Conservation (phyloP, 2,888 invertebrate genomes). For the Melipona beecheii region DNA sequence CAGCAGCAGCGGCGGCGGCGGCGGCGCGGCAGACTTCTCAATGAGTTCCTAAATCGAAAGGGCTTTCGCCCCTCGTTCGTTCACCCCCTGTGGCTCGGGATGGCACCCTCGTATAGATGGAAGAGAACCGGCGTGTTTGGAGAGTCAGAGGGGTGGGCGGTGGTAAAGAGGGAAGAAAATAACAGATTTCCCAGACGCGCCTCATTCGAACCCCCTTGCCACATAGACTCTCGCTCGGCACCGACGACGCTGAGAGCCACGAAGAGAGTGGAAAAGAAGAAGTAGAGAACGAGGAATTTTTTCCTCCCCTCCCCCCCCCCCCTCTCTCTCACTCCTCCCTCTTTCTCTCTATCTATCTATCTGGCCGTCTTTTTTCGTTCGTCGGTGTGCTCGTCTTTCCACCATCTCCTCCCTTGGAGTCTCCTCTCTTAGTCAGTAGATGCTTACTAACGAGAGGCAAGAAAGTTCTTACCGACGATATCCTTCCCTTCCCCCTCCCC, state of each 20-base stretch:
- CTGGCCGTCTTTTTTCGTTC: conserved; percentile 12
- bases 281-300: conserved; percentile 47
- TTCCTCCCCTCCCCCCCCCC: background rate
- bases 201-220: conserved; percentile 54
- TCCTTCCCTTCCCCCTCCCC: conserved; percentile 22
- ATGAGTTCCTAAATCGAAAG: conserved; percentile 79
- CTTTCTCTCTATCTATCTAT: background rate
- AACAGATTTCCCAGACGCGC: conserved; percentile 74
- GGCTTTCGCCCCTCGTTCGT: conserved; percentile 73
- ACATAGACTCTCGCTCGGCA: conserved; percentile 32
- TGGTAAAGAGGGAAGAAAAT: conserved; percentile 67
- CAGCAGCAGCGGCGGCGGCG: conserved; percentile 46
- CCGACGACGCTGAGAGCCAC: conserved; percentile 26
- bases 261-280: conserved; percentile 6
- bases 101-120: conserved; percentile 63
- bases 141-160: conserved; percentile 50
- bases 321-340: background rate
- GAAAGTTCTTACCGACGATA: conserved; percentile 62
- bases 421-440: conserved; percentile 15
- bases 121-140: conserved; percentile 62
- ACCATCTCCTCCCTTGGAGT: background rate
- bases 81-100: conserved; percentile 64
- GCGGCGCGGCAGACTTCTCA: conserved; percentile 72
- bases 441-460: conserved; percentile 66
- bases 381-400: conserved; percentile 8